These are phyloP conservation scores for Scaeva pyrastri DNA, from an alignment of 2,888 invertebrate genomes.

Conservation along the genomic window DNA sequence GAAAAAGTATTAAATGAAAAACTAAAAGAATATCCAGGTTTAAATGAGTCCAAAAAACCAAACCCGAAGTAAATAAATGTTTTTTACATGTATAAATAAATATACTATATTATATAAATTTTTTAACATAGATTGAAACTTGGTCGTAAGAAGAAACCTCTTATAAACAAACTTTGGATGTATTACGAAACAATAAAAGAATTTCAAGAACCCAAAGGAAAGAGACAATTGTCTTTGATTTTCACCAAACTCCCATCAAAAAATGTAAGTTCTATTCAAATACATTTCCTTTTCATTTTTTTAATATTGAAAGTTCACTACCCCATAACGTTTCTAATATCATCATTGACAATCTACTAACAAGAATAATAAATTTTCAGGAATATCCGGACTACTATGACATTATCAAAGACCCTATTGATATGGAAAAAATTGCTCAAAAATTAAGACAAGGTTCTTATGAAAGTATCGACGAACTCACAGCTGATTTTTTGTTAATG, in stretches of 20 bases:
- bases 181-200: constrained; percentile 96
- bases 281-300: background rate
- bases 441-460: constrained; percentile 92
- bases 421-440: constrained; percentile 96
- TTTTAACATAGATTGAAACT: constrained; percentile 81
- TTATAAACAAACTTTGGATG: constrained; percentile 91
- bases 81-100: background rate
- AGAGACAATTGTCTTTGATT: constrained; percentile 95
- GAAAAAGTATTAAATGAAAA: constrained; percentile 94
- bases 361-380: constrained; percentile 80
- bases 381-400: constrained; percentile 99
- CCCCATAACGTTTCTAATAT: background rate
- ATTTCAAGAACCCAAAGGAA: constrained; percentile 92
- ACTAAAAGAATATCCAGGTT: constrained; percentile 89
- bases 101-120: no score
- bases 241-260: constrained; percentile 98
- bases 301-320: background rate
- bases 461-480: constrained; percentile 93
- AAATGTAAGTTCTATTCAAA: constrained; percentile 85
- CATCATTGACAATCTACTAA: background rate
- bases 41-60: constrained; percentile 84
- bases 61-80: constrained; percentile 77
- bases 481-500: constrained; percentile 95
- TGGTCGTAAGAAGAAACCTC: constrained; percentile 85
- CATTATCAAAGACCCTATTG: constrained; percentile 97